A percentile compares a stretch with the other conserved stretches of the same genome.
These are phyloP conservation scores for Lasioglossum albipes DNA, from an alignment of 1,140 invertebrate species.

Conservation along the genomic window DNA sequence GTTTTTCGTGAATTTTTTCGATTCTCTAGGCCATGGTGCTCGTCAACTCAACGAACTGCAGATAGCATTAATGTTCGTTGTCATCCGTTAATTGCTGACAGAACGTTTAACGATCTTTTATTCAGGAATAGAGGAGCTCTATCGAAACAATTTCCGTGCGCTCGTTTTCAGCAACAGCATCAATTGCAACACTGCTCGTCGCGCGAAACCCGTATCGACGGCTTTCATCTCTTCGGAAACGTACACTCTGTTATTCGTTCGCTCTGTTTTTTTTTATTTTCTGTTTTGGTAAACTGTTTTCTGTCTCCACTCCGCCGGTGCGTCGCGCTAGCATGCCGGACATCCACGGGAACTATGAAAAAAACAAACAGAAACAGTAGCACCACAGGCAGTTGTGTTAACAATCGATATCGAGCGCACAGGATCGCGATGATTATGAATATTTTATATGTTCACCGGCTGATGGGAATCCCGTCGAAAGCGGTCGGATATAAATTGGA, in stretches of 20 bases:
- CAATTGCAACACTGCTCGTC: background rate
- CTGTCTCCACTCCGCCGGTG: background rate
- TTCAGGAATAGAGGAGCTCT: background rate
- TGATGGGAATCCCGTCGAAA: no score
- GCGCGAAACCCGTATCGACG: background rate
- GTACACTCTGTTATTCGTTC: background rate
- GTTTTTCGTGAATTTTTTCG: no score
- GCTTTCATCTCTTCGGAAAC: slow-evolving; percentile 26
- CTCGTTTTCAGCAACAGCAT: slow-evolving; percentile 11
- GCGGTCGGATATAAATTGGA: no score
- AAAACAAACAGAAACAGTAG: background rate
- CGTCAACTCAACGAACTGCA: no score
- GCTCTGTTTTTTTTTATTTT: background rate
- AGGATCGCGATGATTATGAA: no score
- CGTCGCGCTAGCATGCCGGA: background rate
- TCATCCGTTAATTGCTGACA: background rate
- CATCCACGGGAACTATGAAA: background rate
- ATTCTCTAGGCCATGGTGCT: no score
- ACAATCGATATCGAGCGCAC: no score
- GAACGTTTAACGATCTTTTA: background rate
- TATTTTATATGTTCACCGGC: no score
- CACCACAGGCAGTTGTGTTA: background rate
- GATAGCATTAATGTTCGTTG: background rate
- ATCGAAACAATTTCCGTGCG: background rate
- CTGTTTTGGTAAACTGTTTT: slow-evolving; percentile 15